Percentiles rank a stretch among this genome's conserved stretches.
These are phyloP conservation scores for Scaptomyza caliginosa DNA, from an alignment of 2,888 invertebrate genomes.

Conservation along the genomic window DNA sequence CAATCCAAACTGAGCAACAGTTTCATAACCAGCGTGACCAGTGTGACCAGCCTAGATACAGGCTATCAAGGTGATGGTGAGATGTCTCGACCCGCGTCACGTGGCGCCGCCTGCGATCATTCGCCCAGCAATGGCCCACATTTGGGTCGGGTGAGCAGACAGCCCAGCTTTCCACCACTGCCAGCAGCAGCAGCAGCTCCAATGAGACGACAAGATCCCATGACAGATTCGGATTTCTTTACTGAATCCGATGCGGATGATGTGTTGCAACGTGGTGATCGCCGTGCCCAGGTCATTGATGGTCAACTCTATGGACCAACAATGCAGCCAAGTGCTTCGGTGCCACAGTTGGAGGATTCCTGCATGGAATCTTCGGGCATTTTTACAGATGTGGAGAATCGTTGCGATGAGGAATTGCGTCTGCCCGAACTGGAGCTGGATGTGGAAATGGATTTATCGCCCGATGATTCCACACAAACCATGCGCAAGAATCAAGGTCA, in stretches of 20 bases:
- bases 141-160: slow-evolving; percentile 75
- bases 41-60: slow-evolving; percentile 95
- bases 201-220: slow-evolving; percentile 90
- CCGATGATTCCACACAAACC: slow-evolving; percentile 84
- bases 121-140: slow-evolving; percentile 86
- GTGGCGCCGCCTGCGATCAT: slow-evolving; percentile 90
- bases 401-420: slow-evolving; percentile 86
- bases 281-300: slow-evolving; percentile 93
- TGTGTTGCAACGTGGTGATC: slow-evolving; percentile 88
- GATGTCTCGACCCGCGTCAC: slow-evolving; percentile 93
- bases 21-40: slow-evolving; percentile 94
- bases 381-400: slow-evolving; percentile 93
- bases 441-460: slow-evolving; percentile 69
- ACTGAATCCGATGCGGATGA: slow-evolving; percentile 96
- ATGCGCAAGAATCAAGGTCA: slow-evolving; percentile 81
- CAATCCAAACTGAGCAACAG: slow-evolving; percentile 88
- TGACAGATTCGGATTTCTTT: slow-evolving; percentile 96
- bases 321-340: slow-evolving; percentile 84
- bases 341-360: slow-evolving; percentile 89
- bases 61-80: slow-evolving; percentile 97
- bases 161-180: slow-evolving; percentile 84
- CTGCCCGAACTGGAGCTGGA: slow-evolving; percentile 65
- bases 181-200: slow-evolving; percentile 85
- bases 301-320: slow-evolving; percentile 92
- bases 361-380: slow-evolving; percentile 96